These are phyloP conservation scores for Acrobasis suavella DNA, from an alignment of 2,888 invertebrate genomes.

Conservation along the genomic window DNA sequence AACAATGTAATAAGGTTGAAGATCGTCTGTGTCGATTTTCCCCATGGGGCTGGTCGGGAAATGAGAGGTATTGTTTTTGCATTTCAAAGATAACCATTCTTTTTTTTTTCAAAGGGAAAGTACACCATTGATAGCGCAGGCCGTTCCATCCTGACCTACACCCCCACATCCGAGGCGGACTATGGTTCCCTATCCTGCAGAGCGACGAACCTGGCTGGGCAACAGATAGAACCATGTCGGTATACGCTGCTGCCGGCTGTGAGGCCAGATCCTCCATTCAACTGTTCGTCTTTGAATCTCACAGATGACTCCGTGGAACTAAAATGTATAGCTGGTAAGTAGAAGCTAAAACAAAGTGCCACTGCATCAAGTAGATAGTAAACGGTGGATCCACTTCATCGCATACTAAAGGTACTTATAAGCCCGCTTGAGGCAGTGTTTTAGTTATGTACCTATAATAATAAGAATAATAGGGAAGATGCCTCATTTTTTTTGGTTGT, in stretches of 20 bases:
- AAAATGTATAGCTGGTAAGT: conserved; percentile 84
- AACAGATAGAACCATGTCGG: conserved; percentile 87
- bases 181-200: conserved; percentile 90
- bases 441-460: too few relatives aligned
- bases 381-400: too few relatives aligned
- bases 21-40: too few relatives aligned
- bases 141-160: conserved; percentile 88
- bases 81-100: neutral
- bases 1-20: too few relatives aligned
- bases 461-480: too few relatives aligned
- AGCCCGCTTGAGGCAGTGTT: too few relatives aligned
- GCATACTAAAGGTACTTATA: too few relatives aligned
- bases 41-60: too few relatives aligned
- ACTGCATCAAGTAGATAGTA: too few relatives aligned
- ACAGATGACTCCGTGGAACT: conserved; percentile 90
- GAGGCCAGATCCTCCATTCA: conserved; percentile 89
- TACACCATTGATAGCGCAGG: conserved; percentile 80
- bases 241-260: conserved; percentile 90
- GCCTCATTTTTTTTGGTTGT: too few relatives aligned
- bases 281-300: conserved; percentile 89
- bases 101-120: conserved; percentile 59
- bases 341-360: neutral
- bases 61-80: too few relatives aligned
- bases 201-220: conserved; percentile 88
- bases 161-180: conserved; percentile 88